Evolutionary conservation across 2,797 vertebrate genomes (phyloP).

Genomic region (Neoniphon sammara): DNA sequence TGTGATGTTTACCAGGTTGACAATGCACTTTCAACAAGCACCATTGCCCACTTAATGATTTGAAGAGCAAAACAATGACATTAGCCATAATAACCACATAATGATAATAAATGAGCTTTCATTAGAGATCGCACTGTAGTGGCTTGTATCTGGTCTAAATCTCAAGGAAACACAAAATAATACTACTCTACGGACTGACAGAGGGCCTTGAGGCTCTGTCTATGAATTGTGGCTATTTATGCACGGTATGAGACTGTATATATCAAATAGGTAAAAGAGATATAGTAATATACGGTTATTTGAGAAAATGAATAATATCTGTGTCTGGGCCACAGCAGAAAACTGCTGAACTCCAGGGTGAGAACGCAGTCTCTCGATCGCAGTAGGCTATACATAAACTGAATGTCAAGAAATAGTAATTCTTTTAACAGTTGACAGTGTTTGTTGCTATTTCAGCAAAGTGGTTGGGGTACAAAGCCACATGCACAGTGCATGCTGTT

Average conservation of each 20-base stretch:
- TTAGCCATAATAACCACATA: conserved; percentile 52
- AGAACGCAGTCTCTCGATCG: conserved; percentile 10
- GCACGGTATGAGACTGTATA: neutral
- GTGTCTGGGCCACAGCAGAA: neutral
- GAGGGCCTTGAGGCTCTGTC: neutral
- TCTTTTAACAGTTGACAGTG: conserved; percentile 23
- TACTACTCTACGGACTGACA: neutral
- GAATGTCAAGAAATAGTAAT: conserved; percentile 24
- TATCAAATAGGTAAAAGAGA: neutral
- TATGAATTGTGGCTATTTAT: neutral
- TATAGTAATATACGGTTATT: neutral
- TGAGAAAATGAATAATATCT: neutral
- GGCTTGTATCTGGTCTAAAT: conserved; percentile 11
- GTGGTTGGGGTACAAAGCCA: conserved; percentile 18
- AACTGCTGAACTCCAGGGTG: neutral
- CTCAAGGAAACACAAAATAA: neutral
- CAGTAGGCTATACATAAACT: conserved; percentile 21
- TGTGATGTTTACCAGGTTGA: conserved; percentile 36
- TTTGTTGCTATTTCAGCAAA: conserved; percentile 27
- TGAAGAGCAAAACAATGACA: conserved; percentile 38
- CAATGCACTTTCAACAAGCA: conserved; percentile 7
- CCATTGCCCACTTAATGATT: conserved; percentile 44
- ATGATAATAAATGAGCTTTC: conserved; percentile 53
- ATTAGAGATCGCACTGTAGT: conserved; percentile 29
- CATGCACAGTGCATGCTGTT: conserved; percentile 16